Evolutionary conservation across 2,797 vertebrate genomes (phyloP).

Genomic region (Champsocephalus gunnari): DNA sequence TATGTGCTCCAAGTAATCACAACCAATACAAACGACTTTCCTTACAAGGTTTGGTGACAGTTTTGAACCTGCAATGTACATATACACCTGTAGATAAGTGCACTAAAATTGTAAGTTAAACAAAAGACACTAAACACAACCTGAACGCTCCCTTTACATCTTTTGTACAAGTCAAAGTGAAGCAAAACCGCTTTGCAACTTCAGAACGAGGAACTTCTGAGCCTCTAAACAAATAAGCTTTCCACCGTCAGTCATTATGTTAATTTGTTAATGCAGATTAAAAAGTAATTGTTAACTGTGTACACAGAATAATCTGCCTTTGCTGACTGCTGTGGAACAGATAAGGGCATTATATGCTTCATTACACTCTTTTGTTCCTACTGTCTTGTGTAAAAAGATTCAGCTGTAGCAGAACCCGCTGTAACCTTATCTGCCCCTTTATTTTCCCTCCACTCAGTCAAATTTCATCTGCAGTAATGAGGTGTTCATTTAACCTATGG

Average conservation of each 20-base stretch:
- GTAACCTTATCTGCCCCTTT: constrained; percentile 65
- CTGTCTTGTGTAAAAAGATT: constrained; percentile 66
- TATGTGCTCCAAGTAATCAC: not conserved
- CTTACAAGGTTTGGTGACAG: not conserved
- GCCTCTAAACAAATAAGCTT: constrained; percentile 84
- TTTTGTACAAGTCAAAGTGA: constrained; percentile 28
- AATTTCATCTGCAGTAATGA: constrained; percentile 57
- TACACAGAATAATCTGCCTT: constrained; percentile 83
- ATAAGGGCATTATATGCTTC: constrained; percentile 82
- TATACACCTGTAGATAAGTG: not conserved
- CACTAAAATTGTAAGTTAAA: constrained; percentile 8
- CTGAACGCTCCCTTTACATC: constrained; percentile 30
- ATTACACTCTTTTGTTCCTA: constrained; percentile 75
- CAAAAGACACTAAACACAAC: constrained; percentile 9
- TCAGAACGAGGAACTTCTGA: constrained; percentile 74
- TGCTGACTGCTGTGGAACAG: constrained; percentile 76
- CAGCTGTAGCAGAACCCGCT: constrained; percentile 46
- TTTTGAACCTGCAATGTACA: constrained; percentile 1
- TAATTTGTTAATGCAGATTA: constrained; percentile 87
- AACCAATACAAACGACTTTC: not conserved
- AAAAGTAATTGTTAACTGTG: constrained; percentile 86
- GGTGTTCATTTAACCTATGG: constrained; percentile 43
- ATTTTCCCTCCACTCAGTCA: constrained; percentile 38
- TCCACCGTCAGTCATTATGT: constrained; percentile 85
- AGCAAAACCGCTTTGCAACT: constrained; percentile 60